A percentile compares a stretch with the other conserved stretches of the same genome.
These are phyloP conservation scores for Nomada flava DNA, from an alignment of 2,888 invertebrate species.

Conservation along the genomic window DNA sequence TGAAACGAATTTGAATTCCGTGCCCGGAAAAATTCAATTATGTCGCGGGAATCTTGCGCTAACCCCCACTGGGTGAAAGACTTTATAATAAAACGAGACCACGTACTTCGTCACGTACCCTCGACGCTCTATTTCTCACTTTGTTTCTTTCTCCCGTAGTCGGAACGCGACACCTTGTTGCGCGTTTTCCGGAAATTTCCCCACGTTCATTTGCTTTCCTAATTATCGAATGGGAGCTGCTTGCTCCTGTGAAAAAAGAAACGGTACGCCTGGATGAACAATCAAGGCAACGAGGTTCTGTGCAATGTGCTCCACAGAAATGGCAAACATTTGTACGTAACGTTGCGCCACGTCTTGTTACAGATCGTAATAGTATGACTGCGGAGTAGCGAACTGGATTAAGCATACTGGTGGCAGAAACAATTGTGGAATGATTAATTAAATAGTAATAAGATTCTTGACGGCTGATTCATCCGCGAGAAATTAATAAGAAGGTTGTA, in stretches of 20 bases:
- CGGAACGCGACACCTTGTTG: constrained; percentile 17
- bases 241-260: background rate
- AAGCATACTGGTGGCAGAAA: too few relatives aligned
- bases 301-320: background rate
- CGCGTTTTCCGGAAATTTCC: background rate
- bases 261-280: background rate
- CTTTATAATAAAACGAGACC: constrained; percentile 36
- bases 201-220: constrained; percentile 1
- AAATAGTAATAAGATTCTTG: too few relatives aligned
- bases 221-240: constrained; percentile 6
- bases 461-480: too few relatives aligned
- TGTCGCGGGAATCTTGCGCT: constrained; percentile 63
- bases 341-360: too few relatives aligned
- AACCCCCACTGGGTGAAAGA: constrained; percentile 33
- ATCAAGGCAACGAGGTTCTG: background rate
- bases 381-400: too few relatives aligned
- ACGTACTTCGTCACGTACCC: constrained; percentile 22
- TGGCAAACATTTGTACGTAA: background rate
- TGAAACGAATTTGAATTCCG: constrained; percentile 72
- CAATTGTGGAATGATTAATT: too few relatives aligned
- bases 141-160: background rate
- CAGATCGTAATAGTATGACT: too few relatives aligned
- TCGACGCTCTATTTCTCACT: constrained; percentile 21
- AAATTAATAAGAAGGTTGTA: too few relatives aligned
- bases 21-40: constrained; percentile 75